Conservation (phyloP, 2,797 vertebrate genomes). For the Acropternis orthonyx region DNA sequence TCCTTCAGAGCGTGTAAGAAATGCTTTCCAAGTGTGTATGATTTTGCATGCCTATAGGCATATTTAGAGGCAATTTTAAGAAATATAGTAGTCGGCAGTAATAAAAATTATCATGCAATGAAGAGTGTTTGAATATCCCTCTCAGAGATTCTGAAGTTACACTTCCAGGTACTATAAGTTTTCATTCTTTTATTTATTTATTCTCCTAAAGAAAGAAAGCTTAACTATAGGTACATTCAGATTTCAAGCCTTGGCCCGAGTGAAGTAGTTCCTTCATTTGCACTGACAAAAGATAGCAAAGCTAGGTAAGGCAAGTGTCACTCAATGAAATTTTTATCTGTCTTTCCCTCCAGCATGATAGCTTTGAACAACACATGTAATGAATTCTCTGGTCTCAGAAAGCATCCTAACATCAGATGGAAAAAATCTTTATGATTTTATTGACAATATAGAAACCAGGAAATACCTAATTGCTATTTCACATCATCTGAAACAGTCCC, state of each 20-base stretch:
- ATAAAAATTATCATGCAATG: background rate
- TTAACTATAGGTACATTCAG: background rate
- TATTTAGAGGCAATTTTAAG: background rate
- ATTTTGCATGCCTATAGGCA: background rate
- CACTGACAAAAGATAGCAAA: background rate
- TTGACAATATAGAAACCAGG: background rate
- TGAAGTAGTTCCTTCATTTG: background rate
- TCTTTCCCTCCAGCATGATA: background rate
- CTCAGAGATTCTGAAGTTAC: background rate
- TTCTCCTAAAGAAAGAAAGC: background rate
- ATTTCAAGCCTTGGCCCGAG: background rate
- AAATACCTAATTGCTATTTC: background rate
- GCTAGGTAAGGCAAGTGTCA: background rate
- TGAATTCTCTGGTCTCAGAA: background rate
- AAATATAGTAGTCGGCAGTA: background rate
- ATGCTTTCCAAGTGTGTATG: background rate
- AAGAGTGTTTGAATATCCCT: background rate
- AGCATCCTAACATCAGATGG: background rate
- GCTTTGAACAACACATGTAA: background rate
- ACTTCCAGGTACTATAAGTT: background rate
- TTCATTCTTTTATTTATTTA: background rate
- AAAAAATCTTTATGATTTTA: background rate
- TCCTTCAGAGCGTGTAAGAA: background rate
- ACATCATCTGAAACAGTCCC: accelerated
- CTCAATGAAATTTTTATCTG: background rate